Evolutionary conservation across 2,888 invertebrate genomes (phyloP), one percentile per base, ranked within the genome.

Genomic region (Agrotis clavis): DNA sequence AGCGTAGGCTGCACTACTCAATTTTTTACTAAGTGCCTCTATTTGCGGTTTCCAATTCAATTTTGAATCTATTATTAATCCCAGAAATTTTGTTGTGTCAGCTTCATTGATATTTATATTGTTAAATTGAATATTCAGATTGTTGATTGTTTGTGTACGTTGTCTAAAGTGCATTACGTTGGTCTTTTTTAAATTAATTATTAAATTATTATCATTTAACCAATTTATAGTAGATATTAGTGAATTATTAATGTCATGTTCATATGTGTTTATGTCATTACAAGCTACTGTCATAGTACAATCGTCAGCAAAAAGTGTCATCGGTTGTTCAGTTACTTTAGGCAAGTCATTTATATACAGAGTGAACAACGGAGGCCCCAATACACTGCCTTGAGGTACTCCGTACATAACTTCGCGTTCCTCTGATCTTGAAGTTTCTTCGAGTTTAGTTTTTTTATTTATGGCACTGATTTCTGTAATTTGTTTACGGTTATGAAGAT

Each of bases 161-260:
- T 53, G 51, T 53, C 13, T 53, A 19, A 53, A 53, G 51, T 19
- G 19, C 5, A 53, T 53, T 53, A 53, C 19, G 19, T 14, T 53
- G 19, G 51, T 53, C 19, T 53, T 53, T 14, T 53, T 51, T 13
- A 19, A 51, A 51, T 51, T 51, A 51, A 19, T 19, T 51, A 51
- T 53, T 53, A 53, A 21, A 53, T 53, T 53, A 53, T 53, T 53
- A 53, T 53, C 19, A 21, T 19, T 53, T 53, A 19, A 5, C 19
- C 51, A 53, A 53, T 19, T 11, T 51, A 13, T 51, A 51, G n/a
- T 51, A 53, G 53, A 21, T 21, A 21, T 53, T 21, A 53, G 14
- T 53, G 53, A 53, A 53, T 53, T 53, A 53, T 53, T 53, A 21
- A 53, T 53, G 11, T 53, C 53, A 51, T 19, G 21, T 53, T 53